These are phyloP conservation scores for Cryptoprocta ferox DNA, from an alignment of 2,797 vertebrate genomes.

Conservation along the genomic window DNA sequence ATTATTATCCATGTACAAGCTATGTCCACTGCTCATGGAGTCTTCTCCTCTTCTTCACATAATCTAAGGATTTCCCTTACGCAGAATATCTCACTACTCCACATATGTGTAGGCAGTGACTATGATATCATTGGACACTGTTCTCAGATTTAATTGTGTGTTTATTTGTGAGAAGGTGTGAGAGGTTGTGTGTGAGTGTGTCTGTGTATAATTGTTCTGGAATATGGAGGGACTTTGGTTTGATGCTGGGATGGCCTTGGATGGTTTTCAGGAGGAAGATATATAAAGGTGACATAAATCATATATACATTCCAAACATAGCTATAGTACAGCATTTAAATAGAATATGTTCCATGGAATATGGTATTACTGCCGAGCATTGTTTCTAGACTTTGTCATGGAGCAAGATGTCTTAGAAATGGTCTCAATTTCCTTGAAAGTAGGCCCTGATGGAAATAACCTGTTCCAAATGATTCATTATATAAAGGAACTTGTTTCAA, in stretches of 20 bases:
- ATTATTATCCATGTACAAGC: not conserved
- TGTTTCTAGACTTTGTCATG: not conserved
- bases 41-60: not conserved
- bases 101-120: not conserved
- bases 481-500: not conserved
- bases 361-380: not conserved
- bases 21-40: not conserved
- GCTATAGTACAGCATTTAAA: not conserved
- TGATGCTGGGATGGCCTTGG: not conserved
- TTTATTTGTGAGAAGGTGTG: not conserved
- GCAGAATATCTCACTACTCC: not conserved
- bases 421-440: not conserved
- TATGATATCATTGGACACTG: not conserved
- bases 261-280: not conserved
- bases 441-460: not conserved
- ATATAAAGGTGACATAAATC: not conserved
- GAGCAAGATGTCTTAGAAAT: not conserved
- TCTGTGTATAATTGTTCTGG: not conserved
- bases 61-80: not conserved
- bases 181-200: not conserved
- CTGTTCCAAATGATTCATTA: not conserved
- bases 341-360: not conserved
- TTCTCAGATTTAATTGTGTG: not conserved
- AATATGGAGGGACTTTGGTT: not conserved
- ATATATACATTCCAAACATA: not conserved